A percentile compares a stretch with the other conserved stretches of the same genome.
These are phyloP conservation scores for Diploscapter pachys DNA, from an alignment of 1,140 invertebrate species.

Conservation along the genomic window DNA sequence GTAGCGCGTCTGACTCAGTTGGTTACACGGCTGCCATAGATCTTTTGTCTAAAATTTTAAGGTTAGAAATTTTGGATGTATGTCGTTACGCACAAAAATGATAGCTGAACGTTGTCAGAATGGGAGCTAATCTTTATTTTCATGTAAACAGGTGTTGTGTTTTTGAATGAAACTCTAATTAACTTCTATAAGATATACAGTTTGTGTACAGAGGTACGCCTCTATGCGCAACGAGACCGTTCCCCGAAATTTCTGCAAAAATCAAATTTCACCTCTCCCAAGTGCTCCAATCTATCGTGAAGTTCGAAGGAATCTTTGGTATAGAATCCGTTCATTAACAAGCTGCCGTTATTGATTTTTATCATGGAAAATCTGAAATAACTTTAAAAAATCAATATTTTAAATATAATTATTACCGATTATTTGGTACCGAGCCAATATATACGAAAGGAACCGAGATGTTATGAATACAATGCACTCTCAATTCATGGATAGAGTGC, in stretches of 20 bases:
- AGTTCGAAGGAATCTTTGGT: not conserved
- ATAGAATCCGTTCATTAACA: not conserved
- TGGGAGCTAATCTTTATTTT: too few relatives aligned
- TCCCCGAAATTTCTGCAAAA: too few relatives aligned
- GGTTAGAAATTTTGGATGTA: too few relatives aligned
- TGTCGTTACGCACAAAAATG: too few relatives aligned
- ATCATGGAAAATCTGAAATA: conserved; percentile 12
- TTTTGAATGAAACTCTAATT: too few relatives aligned
- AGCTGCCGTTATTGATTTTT: not conserved
- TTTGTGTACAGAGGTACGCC: too few relatives aligned
- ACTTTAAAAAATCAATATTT: not conserved
- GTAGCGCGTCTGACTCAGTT: too few relatives aligned
- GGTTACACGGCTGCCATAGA: too few relatives aligned
- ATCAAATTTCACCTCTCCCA: not conserved
- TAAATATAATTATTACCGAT: conserved; percentile 8
- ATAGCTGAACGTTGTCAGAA: too few relatives aligned
- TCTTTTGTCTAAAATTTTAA: not conserved
- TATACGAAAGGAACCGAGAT: conserved; percentile 29
- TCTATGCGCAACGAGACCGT: too few relatives aligned
- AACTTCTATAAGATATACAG: too few relatives aligned
- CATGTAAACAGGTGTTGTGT: too few relatives aligned
- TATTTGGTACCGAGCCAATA: conserved; percentile 33
- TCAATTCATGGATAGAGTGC: conserved; percentile 26
- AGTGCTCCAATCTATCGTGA: not conserved
- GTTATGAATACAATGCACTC: conserved; percentile 18